These are phyloP conservation scores for Thalassophryne amazonica DNA, from an alignment of 2,797 vertebrate species.

Conservation along the genomic window DNA sequence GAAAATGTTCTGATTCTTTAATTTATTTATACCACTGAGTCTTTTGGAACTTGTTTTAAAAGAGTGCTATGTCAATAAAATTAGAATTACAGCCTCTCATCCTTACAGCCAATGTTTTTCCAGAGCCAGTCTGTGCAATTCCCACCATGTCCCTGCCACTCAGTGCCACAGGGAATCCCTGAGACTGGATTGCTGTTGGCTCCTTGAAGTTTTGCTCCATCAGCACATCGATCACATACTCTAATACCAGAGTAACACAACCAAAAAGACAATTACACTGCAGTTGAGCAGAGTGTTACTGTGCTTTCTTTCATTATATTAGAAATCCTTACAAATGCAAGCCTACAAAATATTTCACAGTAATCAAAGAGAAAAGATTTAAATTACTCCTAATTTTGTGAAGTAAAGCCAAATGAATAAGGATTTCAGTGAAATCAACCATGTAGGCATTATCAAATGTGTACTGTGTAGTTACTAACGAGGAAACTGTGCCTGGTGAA, in stretches of 20 bases:
- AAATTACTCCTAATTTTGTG: too few species aligned
- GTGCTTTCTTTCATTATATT: not conserved
- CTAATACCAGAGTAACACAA: constrained; percentile 61
- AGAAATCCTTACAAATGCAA: not conserved
- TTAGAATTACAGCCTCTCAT: not conserved
- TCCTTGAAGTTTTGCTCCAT: constrained; percentile 94
- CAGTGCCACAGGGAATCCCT: constrained; percentile 93
- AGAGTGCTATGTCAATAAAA: not conserved
- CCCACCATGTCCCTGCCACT: constrained; percentile 97
- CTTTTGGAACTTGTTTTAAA: not conserved
- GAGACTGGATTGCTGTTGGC: constrained; percentile 95
- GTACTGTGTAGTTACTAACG: constrained; percentile 79
- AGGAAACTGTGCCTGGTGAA: constrained; percentile 93
- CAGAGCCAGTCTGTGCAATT: constrained; percentile 97
- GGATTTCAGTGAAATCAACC: not conserved
- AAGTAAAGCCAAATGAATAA: too few species aligned
- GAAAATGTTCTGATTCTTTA: not conserved
- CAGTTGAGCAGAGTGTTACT: not conserved
- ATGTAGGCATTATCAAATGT: not conserved
- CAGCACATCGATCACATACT: constrained; percentile 94
- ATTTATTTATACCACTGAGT: not conserved
- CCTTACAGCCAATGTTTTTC: constrained; percentile 93
- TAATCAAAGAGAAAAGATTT: too few species aligned
- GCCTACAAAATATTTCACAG: not conserved
- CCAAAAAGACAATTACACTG: not conserved